A percentile compares a stretch with the other conserved stretches of the same genome.
phyloP scores from a whole-genome alignment of 2,888 invertebrate species.

The Rosalia funebris region DNA sequence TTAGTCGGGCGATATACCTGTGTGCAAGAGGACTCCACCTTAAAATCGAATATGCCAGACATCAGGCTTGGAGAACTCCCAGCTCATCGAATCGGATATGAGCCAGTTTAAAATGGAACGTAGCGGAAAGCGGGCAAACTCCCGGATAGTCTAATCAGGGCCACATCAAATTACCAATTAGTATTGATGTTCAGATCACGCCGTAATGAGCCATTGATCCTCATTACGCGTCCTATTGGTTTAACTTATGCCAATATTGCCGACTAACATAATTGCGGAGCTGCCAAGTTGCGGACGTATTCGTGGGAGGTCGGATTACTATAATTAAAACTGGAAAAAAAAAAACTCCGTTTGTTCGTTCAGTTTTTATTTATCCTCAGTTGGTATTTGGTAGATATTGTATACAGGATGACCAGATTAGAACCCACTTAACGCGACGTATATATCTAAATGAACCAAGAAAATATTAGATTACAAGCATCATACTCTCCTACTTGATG shows the following conservation, averaged over 20 bases:
- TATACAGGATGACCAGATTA: too few species aligned
- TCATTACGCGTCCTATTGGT: slow-evolving; percentile 51
- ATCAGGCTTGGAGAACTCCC: slow-evolving; percentile 16
- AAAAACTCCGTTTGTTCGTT: not conserved
- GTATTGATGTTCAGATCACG: slow-evolving; percentile 60
- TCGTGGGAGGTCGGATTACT: not conserved
- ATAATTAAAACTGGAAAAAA: not conserved
- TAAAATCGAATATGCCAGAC: slow-evolving; percentile 11
- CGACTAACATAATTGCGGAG: slow-evolving; percentile 18
- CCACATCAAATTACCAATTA: slow-evolving; percentile 64
- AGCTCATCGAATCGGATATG: slow-evolving; percentile 28
- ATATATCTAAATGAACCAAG: too few species aligned
- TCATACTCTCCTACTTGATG: too few species aligned
- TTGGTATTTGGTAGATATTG: too few species aligned
- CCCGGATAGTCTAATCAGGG: slow-evolving; percentile 39
- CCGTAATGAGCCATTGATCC: slow-evolving; percentile 63
- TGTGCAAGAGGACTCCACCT: not conserved
- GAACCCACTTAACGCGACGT: too few species aligned
- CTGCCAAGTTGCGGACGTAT: not conserved
- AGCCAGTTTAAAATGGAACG: slow-evolving; percentile 29
- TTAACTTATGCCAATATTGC: slow-evolving; percentile 31
- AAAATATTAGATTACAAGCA: too few species aligned
- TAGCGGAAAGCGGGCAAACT: slow-evolving; percentile 27
- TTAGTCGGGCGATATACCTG: not conserved
- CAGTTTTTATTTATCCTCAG: not conserved